phyloP scores from a whole-genome alignment of 2,113 vertebrate species.

The Tachuris rubrigastra region DNA sequence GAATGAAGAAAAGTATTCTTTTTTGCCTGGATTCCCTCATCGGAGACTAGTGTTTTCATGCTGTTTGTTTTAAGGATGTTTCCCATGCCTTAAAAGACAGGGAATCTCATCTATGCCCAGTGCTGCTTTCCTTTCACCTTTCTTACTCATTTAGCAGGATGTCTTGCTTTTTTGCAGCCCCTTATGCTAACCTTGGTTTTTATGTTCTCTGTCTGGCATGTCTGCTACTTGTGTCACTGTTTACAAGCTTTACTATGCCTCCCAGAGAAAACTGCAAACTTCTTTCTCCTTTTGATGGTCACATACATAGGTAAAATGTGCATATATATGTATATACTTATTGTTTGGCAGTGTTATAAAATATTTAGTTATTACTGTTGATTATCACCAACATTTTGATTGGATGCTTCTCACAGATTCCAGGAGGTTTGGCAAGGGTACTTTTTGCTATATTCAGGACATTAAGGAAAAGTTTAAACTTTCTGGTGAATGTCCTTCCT shows the following conservation, averaged over 20 bases:
- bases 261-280: not conserved
- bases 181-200: not conserved
- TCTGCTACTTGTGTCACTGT: not conserved
- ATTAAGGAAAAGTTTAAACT: not conserved
- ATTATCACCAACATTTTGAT: not conserved
- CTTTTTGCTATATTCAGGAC: not conserved
- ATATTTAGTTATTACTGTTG: not conserved
- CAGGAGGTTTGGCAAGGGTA: not conserved
- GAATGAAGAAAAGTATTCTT: not conserved
- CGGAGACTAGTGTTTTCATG: not conserved
- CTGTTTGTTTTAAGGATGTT: not conserved
- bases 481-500: not conserved
- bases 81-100: not conserved
- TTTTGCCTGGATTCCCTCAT: not conserved
- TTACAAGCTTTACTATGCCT: not conserved
- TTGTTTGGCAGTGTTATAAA: not conserved
- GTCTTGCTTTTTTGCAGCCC: not conserved
- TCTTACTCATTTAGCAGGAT: not conserved
- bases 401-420: not conserved
- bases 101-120: not conserved
- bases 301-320: not conserved
- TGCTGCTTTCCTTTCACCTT: not conserved
- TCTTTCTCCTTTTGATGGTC: not conserved
- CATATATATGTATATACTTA: fast-evolving
- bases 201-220: not conserved